Percentiles rank a stretch among this genome's conserved stretches.
These are phyloP conservation scores for Microtus ochrogaster DNA, from an alignment of 2,113 vertebrate genomes.

Conservation along the genomic window DNA sequence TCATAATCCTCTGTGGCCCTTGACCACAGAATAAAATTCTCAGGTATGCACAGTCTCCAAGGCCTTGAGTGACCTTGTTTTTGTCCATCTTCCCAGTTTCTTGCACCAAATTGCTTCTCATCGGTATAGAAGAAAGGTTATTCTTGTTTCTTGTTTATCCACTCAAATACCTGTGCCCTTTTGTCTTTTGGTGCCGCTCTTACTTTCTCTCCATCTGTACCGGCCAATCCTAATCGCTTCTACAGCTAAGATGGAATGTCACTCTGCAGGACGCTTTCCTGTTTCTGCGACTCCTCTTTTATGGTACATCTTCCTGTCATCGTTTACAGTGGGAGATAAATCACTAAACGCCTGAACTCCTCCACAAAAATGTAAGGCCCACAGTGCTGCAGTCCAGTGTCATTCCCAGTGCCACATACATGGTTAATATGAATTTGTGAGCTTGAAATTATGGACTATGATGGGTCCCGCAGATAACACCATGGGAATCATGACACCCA, in stretches of 20 bases:
- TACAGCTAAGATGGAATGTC: neutral
- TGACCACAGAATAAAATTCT: slow-evolving; percentile 40
- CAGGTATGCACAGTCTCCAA: neutral
- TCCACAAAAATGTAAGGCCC: neutral
- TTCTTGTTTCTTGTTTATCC: neutral
- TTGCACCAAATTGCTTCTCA: neutral
- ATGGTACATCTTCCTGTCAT: neutral
- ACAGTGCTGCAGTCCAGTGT: neutral
- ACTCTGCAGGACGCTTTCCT: neutral
- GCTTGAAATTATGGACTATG: neutral
- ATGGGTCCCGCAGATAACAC: neutral
- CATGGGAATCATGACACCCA: neutral
- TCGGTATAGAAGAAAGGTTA: neutral
- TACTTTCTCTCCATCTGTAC: neutral
- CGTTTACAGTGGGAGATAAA: neutral
- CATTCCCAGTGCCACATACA: neutral
- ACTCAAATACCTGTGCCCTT: neutral
- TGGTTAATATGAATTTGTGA: neutral
- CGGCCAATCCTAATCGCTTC: neutral
- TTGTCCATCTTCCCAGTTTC: neutral
- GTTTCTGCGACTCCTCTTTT: neutral
- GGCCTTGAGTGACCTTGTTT: neutral
- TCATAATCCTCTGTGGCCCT: slow-evolving; percentile 30
- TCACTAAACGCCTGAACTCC: neutral
- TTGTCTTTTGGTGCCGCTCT: neutral